Conservation (phyloP, 2,797 vertebrate genomes). For the Clarias platycephalus region DNA sequence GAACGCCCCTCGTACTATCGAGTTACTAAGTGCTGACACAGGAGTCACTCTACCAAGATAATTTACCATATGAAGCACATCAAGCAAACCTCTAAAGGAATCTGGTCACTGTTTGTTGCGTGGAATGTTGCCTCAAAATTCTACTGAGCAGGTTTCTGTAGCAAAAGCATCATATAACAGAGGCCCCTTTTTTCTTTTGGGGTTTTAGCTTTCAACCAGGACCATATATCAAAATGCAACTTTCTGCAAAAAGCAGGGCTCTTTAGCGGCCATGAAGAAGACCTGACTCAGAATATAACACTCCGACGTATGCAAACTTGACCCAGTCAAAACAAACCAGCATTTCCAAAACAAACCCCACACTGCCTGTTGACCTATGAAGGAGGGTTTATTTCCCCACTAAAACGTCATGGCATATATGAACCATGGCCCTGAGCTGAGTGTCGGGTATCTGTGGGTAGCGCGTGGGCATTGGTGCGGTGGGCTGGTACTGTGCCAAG, state of each 20-base stretch:
- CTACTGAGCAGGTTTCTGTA: not conserved
- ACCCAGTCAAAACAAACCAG: constrained; percentile 39
- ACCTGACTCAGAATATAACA: constrained; percentile 17
- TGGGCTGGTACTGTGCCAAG: not conserved
- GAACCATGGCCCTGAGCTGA: not conserved
- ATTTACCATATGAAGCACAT: not conserved
- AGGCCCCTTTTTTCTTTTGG: not conserved
- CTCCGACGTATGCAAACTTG: constrained; percentile 11
- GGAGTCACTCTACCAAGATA: not conserved
- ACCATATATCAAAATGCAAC: constrained; percentile 1
- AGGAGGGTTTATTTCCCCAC: constrained; percentile 33
- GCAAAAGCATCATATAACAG: constrained; percentile 16
- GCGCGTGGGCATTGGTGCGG: constrained; percentile 12
- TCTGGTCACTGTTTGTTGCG: not conserved
- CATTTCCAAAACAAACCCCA: constrained; percentile 13
- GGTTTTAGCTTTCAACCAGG: constrained; percentile 11
- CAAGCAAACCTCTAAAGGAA: not conserved
- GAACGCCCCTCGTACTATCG: too few relatives aligned
- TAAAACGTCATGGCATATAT: not conserved
- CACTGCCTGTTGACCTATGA: constrained; percentile 13
- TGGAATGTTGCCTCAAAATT: not conserved
- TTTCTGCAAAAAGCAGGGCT: not conserved
- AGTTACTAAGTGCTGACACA: not conserved
- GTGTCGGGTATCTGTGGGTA: constrained; percentile 26
- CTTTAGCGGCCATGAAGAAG: not conserved